Evolutionary conservation across 2,888 invertebrate genomes (phyloP).

Genomic region (Linnaemya vulpina): DNA sequence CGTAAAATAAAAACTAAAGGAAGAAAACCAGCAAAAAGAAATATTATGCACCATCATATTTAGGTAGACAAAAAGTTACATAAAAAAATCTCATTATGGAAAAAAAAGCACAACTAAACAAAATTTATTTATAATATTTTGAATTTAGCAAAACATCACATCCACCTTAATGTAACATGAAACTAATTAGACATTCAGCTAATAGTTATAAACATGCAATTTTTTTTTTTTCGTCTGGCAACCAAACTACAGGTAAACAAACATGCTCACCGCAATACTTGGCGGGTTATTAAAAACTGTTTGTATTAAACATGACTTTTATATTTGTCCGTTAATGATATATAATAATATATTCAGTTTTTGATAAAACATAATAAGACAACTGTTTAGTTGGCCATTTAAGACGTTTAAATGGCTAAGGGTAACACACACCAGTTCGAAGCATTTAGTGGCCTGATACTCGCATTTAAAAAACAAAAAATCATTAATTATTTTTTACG

Average conservation of each 20-base stretch:
- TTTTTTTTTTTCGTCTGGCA: slow-evolving; percentile 35
- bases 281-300: slow-evolving; percentile 26
- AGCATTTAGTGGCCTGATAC: background rate
- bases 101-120: slow-evolving; percentile 27
- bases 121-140: slow-evolving; percentile 13
- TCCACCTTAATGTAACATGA: slow-evolving; percentile 60
- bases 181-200: slow-evolving; percentile 69
- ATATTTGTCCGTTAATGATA: slow-evolving; percentile 12
- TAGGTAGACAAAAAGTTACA: slow-evolving; percentile 50
- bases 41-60: slow-evolving; percentile 60
- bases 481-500: slow-evolving; percentile 13
- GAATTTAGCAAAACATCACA: slow-evolving; percentile 33
- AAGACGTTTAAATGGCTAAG: background rate
- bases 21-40: slow-evolving; percentile 38
- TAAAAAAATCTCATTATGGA: slow-evolving; percentile 49
- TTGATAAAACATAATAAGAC: slow-evolving; percentile 1
- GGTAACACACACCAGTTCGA: background rate
- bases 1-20: slow-evolving; percentile 41
- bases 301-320: slow-evolving; percentile 34
- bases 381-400: background rate
- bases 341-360: slow-evolving; percentile 39
- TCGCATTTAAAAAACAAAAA: background rate
- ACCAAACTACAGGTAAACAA: slow-evolving; percentile 48
- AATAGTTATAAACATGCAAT: slow-evolving; percentile 69
- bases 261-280: slow-evolving; percentile 40